Evolutionary conservation across 92 coral and sea anemone species (phyloP).

Genomic region (Epizoanthus illoricatus): DNA sequence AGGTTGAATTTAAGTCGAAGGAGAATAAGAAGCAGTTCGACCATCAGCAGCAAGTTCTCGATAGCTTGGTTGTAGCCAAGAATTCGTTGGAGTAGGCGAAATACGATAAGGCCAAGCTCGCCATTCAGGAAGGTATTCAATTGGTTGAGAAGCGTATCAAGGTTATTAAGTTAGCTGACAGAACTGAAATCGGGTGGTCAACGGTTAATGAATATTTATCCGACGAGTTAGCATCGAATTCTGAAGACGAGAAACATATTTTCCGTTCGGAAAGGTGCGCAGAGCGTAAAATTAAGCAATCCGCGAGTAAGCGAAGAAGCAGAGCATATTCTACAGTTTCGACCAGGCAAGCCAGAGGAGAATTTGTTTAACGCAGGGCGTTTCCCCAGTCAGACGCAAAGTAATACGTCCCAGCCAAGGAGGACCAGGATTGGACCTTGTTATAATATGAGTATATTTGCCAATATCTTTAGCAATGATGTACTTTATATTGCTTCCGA

Average conservation of each 20-base stretch:
- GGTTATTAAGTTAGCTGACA: not conserved
- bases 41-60: not conserved
- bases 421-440: slow-evolving; percentile 3
- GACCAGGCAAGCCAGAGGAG: no score
- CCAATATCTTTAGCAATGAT: not conserved
- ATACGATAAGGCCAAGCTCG: not conserved
- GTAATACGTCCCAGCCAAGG: no score
- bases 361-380: slow-evolving; percentile 10
- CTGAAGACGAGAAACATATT: not conserved
- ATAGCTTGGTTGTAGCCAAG: not conserved
- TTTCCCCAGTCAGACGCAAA: no score
- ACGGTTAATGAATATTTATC: slow-evolving; percentile 2
- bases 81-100: not conserved
- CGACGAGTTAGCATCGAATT: slow-evolving; percentile 20
- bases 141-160: not conserved
- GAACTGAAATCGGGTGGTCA: slow-evolving; percentile 16
- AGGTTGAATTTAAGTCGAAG: not conserved
- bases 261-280: slow-evolving; percentile 11
- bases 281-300: no score
- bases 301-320: no score
- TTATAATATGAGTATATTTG: not conserved
- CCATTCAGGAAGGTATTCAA: not conserved
- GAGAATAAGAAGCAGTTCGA: not conserved
- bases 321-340: no score
- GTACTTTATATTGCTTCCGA: slow-evolving; percentile 1